phyloP scores from a whole-genome alignment of 2,888 invertebrate genomes.

The Thymelicus acteon region DNA sequence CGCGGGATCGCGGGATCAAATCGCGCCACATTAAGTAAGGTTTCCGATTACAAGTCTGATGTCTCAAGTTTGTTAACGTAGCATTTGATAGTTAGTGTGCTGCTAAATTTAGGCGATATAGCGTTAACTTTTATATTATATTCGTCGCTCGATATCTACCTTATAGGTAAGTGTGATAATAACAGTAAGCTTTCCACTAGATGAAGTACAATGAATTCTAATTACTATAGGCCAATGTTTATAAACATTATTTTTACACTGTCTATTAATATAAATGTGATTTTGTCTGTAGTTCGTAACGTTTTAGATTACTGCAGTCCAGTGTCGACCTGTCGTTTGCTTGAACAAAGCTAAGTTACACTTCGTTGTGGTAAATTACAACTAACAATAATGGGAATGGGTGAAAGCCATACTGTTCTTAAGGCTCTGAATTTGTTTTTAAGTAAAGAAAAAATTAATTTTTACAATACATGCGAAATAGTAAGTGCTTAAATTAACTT shows the following conservation, averaged over 20 bases:
- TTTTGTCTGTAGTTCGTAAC: constrained; percentile 74
- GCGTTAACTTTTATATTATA: constrained; percentile 73
- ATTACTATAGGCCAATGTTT: constrained; percentile 80
- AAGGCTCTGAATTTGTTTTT: background rate
- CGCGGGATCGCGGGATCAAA: constrained; percentile 45
- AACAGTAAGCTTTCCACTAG: constrained; percentile 82
- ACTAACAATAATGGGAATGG: constrained; percentile 12
- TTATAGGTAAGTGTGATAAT: constrained; percentile 83
- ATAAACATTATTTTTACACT: constrained; percentile 84
- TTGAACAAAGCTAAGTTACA: constrained; percentile 28
- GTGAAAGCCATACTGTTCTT: background rate
- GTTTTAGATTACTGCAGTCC: constrained; percentile 71
- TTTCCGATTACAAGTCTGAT: constrained; percentile 54
- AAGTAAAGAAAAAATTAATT: background rate
- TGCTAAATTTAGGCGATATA: constrained; percentile 60
- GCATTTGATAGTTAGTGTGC: constrained; percentile 47
- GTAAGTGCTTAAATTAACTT: too few species aligned
- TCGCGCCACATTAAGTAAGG: constrained; percentile 48
- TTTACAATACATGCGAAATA: background rate
- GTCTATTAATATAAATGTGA: constrained; percentile 77
- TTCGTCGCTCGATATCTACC: constrained; percentile 73
- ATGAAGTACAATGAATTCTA: constrained; percentile 79
- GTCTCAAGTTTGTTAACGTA: constrained; percentile 49
- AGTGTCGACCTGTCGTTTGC: constrained; percentile 48
- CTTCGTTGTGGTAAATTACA: constrained; percentile 21